phyloP scores from a whole-genome alignment of 1,140 invertebrate species.

The Pentalonia nigronervosa region DNA sequence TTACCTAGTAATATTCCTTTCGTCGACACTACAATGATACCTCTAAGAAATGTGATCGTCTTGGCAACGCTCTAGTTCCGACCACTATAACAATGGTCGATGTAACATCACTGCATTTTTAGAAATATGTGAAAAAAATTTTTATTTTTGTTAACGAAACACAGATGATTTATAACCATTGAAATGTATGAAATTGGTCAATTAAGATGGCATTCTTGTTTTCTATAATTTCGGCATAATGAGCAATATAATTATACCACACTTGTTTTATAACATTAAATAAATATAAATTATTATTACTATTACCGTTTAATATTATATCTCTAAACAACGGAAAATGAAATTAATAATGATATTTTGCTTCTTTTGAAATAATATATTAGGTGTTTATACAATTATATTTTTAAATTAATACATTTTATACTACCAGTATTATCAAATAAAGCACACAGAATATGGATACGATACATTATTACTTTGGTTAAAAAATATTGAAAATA shows the following conservation, averaged over 20 bases:
- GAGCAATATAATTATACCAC: background rate
- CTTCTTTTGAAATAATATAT: background rate
- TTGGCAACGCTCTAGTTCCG: constrained; percentile 1
- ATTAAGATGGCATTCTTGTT: background rate
- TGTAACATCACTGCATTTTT: background rate
- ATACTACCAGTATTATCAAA: too few species aligned
- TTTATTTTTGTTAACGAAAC: background rate
- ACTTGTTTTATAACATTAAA: background rate
- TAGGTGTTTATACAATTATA: background rate
- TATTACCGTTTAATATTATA: too few species aligned
- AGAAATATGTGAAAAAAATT: background rate
- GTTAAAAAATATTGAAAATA: too few species aligned
- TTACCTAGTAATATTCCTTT: background rate
- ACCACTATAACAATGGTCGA: background rate
- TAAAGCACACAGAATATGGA: too few species aligned
- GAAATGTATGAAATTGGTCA: background rate
- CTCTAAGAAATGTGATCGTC: background rate
- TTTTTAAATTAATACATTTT: too few species aligned
- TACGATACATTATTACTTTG: too few species aligned
- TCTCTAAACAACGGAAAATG: too few species aligned
- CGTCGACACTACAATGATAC: background rate
- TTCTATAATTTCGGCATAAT: background rate
- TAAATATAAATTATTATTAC: background rate
- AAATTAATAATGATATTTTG: background rate
- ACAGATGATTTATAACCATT: background rate